A percentile compares a stretch with the other conserved stretches of the same genome.
Evolutionary conservation across 64 coral and sea anemone species (phyloP).

Genomic region (Acropora tenuis): DNA sequence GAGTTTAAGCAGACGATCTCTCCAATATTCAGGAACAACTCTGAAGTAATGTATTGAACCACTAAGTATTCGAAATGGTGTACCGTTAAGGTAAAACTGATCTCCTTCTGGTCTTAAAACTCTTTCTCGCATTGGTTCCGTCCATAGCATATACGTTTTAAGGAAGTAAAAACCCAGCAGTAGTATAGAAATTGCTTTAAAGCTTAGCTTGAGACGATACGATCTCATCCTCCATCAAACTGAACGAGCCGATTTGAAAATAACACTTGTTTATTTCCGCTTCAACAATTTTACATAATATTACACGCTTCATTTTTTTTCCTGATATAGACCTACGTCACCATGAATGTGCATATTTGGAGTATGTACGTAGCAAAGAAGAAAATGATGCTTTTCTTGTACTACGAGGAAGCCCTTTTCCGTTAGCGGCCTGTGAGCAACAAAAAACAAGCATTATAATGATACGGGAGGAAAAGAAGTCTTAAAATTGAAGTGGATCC

Average conservation of each 20-base stretch:
- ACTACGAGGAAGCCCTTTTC: too few species aligned
- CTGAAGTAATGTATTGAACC: conserved; percentile 74
- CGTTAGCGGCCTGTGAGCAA: too few species aligned
- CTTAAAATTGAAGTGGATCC: too few species aligned
- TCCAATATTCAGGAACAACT: conserved; percentile 74
- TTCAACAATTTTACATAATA: neutral
- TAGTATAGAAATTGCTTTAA: neutral
- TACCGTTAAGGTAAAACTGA: conserved; percentile 51
- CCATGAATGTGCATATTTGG: neutral
- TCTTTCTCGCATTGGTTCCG: neutral
- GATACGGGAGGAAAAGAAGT: too few species aligned
- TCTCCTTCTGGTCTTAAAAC: neutral
- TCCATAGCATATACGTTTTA: neutral
- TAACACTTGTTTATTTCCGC: neutral
- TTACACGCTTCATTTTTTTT: neutral
- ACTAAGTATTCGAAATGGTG: conserved; percentile 65
- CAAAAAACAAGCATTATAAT: too few species aligned
- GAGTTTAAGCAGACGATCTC: conserved; percentile 64
- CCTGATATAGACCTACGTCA: neutral
- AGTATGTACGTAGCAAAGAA: neutral
- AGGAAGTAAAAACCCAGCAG: neutral
- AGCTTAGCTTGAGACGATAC: neutral
- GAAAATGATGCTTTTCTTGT: too few species aligned
- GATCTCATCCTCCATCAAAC: neutral
- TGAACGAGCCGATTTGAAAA: neutral